Conservation (phyloP, 2,888 invertebrate genomes). For the Drosophila silvestris region DNA sequence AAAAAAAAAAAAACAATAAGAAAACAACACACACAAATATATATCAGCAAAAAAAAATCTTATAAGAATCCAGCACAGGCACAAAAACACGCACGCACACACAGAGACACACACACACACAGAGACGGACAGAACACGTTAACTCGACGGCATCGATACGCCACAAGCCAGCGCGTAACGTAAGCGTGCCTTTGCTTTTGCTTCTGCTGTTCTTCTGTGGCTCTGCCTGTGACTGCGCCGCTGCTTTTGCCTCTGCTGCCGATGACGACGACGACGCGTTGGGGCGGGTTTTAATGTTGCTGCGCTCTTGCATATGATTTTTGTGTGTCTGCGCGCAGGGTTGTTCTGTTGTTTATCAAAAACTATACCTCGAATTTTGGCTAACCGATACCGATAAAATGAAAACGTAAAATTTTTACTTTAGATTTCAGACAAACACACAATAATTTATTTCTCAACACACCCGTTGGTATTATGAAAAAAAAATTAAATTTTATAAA, state of each 20-base stretch:
- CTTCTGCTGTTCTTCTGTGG: slow-evolving; percentile 31
- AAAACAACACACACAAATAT: slow-evolving; percentile 26
- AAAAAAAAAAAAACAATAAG: slow-evolving; percentile 19
- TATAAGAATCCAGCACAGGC: slow-evolving; percentile 47
- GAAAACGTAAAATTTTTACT: slow-evolving; percentile 38
- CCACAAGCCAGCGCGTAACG: slow-evolving; percentile 51
- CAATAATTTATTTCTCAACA: slow-evolving; percentile 16
- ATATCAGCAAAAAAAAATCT: slow-evolving; percentile 35
- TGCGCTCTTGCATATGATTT: slow-evolving; percentile 63
- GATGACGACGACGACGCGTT: slow-evolving; percentile 54
- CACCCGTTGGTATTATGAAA: slow-evolving; percentile 4
- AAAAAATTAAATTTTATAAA: slow-evolving; percentile 8
- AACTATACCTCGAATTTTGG: slow-evolving; percentile 48
- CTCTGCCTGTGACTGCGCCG: slow-evolving; percentile 16
- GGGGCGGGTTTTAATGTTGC: slow-evolving; percentile 62
- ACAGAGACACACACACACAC: slow-evolving; percentile 10
- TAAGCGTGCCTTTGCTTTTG: slow-evolving; percentile 59
- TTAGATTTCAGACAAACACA: slow-evolving; percentile 44
- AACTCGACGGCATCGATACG: slow-evolving; percentile 52
- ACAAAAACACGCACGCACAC: slow-evolving; percentile 15
- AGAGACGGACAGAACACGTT: slow-evolving; percentile 37
- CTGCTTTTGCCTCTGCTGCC: slow-evolving; percentile 27
- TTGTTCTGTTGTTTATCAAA: slow-evolving; percentile 61
- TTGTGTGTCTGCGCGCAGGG: slow-evolving; percentile 51
- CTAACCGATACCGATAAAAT: slow-evolving; percentile 55